These are phyloP conservation scores for Thalassarche chlororhynchos DNA, from an alignment of 2,113 vertebrate species.

Conservation along the genomic window DNA sequence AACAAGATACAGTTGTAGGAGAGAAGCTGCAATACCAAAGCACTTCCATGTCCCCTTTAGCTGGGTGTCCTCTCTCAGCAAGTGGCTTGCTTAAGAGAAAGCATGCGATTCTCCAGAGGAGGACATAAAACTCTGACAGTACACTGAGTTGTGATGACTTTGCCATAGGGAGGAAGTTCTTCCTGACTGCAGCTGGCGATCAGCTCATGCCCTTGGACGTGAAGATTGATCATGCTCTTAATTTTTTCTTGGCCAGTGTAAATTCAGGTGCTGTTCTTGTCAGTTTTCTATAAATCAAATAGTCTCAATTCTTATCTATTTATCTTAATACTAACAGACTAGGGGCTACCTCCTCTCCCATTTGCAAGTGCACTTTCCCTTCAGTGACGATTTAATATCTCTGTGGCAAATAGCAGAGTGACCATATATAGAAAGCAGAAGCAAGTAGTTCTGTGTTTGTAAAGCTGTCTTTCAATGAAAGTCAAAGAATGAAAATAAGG, in stretches of 20 bases:
- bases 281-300: not conserved
- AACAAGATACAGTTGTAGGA: not conserved
- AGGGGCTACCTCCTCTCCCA: not conserved
- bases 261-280: not conserved
- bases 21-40: not conserved
- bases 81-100: not conserved
- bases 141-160: not conserved
- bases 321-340: not conserved
- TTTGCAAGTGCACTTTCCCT: not conserved
- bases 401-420: not conserved
- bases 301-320: not conserved
- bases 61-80: not conserved
- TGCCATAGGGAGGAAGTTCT: not conserved
- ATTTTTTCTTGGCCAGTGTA: not conserved
- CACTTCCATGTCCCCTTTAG: not conserved
- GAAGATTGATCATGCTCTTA: not conserved
- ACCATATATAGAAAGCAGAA: not conserved
- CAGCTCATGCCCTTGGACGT: not conserved
- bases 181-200: not conserved
- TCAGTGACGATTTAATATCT: not conserved
- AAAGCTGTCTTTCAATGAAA: not conserved
- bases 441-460: not conserved
- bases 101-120: not conserved
- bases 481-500: not conserved
- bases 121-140: not conserved